Evolutionary conservation across 2,113 vertebrate species (phyloP).

Genomic region (Hymenochirus boettgeri): DNA sequence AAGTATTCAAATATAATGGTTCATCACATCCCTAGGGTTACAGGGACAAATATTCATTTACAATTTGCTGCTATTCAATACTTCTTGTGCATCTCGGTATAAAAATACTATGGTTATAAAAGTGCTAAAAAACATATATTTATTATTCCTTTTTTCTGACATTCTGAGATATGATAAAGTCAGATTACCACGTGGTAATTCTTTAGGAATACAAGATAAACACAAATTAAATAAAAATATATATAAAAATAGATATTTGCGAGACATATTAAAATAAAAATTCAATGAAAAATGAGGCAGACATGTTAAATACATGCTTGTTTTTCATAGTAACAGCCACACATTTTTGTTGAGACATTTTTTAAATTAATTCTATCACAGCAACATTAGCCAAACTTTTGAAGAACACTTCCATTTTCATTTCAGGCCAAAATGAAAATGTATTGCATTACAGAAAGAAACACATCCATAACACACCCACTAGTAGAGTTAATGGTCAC

Average conservation of each 20-base stretch:
- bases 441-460: not conserved
- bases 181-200: not conserved
- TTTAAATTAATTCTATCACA: too few relatives aligned
- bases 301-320: not conserved
- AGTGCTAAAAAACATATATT: constrained; percentile 15
- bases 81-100: not conserved
- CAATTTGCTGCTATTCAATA: not conserved
- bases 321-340: not conserved
- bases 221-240: not conserved
- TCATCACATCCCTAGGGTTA: not conserved
- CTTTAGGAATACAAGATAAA: not conserved
- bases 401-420: not conserved
- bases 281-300: not conserved
- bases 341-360: too few relatives aligned
- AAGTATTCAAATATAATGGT: not conserved
- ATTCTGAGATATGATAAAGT: not conserved
- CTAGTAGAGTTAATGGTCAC: constrained; percentile 11
- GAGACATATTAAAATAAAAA: not conserved
- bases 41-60: not conserved
- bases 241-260: not conserved
- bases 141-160: not conserved
- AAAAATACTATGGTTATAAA: constrained; percentile 16
- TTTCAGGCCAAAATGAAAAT: not conserved
- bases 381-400: too few relatives aligned
- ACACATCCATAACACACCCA: not conserved